Evolutionary conservation across 2,113 vertebrate species (phyloP), one percentile per base, ranked within the genome.

Genomic region (Chascanopsetta lugubris): DNA sequence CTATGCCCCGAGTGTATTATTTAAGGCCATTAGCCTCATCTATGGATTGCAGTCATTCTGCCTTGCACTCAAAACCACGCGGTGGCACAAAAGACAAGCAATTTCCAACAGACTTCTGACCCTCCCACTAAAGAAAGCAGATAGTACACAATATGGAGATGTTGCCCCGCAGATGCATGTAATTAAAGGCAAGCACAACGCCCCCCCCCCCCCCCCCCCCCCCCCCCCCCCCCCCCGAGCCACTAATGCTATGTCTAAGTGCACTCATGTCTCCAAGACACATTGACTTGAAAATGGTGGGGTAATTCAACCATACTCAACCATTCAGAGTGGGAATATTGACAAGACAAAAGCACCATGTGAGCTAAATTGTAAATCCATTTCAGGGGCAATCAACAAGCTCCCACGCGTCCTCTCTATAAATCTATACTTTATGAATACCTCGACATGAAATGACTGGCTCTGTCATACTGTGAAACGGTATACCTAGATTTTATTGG

Each of bases 141-240:
- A 85, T 71, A 77, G 80, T 71, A 75, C 17, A 77, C 70, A 74
- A 63, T 77, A 70, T 25, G 46, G 54, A 73, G 55, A 77, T 81
- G 72, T 75, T 72, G 66, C 71, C 43, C 61, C 77, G 51, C 63
- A 42, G 75, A 84, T 76, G 81, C 72, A 74, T 61, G 73, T 86
- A 83, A 89, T 90, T 89, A 89, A 88, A 82, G 65, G 58, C 66
- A 58, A 4, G 68, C n/a, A n/a, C n/a, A n/a, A n/a, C n/a, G n/a
- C n/a, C n/a, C n/a, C n/a, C n/a, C n/a, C n/a, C n/a, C n/a, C n/a
- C n/a, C n/a, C n/a, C n/a, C n/a, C n/a, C n/a, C n/a, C n/a, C n/a
- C n/a, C n/a, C n/a, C 58, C n/a, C n/a, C n/a, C n/a, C n/a, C n/a
- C n/a, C n/a, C 61, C 38, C 53, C 6, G 22, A 7, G 72, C 56